These are phyloP conservation scores for Clarias macrocephalus DNA, from an alignment of 2,113 vertebrate species.

Conservation along the genomic window DNA sequence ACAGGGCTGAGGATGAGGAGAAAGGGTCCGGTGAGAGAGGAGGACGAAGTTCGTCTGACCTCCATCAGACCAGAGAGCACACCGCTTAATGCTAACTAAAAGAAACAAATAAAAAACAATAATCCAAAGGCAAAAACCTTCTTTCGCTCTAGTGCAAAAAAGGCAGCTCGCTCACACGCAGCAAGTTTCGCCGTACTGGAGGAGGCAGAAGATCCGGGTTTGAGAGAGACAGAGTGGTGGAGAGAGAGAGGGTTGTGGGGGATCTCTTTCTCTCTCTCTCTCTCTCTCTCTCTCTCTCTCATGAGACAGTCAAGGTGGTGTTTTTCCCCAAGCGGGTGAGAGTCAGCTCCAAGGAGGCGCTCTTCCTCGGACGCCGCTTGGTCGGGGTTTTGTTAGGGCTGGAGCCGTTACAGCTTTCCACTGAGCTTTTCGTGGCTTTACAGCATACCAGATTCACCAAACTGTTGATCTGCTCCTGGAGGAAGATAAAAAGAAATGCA, in stretches of 20 bases:
- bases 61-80: constrained; percentile 62
- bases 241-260: constrained; percentile 7
- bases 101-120: constrained; percentile 78
- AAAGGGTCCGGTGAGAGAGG: constrained; percentile 7
- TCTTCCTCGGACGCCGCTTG: constrained; percentile 93
- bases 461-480: constrained; percentile 94
- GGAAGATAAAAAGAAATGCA: background rate
- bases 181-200: constrained; percentile 89
- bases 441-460: constrained; percentile 96
- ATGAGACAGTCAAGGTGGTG: constrained; percentile 81
- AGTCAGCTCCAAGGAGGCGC: constrained; percentile 87
- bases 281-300: constrained; percentile 58
- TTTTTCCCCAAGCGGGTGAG: constrained; percentile 89
- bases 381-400: constrained; percentile 80
- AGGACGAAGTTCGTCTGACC: constrained; percentile 7
- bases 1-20: constrained; percentile 38
- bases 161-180: constrained; percentile 89
- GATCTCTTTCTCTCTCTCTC: background rate
- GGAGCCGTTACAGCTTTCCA: constrained; percentile 79
- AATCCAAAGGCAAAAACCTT: constrained; percentile 81
- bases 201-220: constrained; percentile 58
- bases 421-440: constrained; percentile 83
- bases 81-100: constrained; percentile 63
- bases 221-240: background rate
- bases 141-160: constrained; percentile 99